Evolutionary conservation across 2,888 invertebrate genomes (phyloP).

Genomic region (Eupithecia pulchellata): DNA sequence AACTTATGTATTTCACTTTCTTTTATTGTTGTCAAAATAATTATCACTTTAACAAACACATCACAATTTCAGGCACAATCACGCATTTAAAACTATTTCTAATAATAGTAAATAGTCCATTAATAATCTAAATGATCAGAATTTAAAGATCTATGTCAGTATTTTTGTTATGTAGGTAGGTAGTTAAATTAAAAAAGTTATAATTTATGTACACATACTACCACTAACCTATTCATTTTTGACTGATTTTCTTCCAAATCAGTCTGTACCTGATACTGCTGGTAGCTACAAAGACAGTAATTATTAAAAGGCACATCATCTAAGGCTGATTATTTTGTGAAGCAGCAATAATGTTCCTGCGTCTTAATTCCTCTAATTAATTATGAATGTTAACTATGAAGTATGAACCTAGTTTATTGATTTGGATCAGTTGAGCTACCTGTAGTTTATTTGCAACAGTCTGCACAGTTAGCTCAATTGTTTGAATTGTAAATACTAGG

Average conservation of each 20-base stretch:
- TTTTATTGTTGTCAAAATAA: constrained; percentile 13
- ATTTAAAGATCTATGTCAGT: background rate
- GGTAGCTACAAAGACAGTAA: background rate
- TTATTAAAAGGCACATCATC: background rate
- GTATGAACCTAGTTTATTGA: too few species aligned
- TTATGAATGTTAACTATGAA: background rate
- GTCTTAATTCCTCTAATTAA: background rate
- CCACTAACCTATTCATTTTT: too few species aligned
- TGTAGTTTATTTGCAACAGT: too few species aligned
- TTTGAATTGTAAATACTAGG: too few species aligned
- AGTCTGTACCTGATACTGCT: too few species aligned
- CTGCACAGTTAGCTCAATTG: too few species aligned
- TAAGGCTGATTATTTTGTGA: background rate
- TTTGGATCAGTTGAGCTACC: too few species aligned
- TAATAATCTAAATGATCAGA: background rate
- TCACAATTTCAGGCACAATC: constrained; percentile 19
- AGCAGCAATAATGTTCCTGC: background rate
- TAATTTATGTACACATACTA: too few species aligned
- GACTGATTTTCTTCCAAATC: too few species aligned
- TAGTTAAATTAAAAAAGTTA: too few species aligned
- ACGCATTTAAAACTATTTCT: constrained; percentile 7
- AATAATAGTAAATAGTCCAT: background rate
- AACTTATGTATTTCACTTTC: constrained; percentile 5
- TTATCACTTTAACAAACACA: constrained; percentile 28
- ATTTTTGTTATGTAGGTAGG: background rate